These are phyloP conservation scores for Papilio helenus DNA, from an alignment of 1,140 invertebrate species.

Conservation along the genomic window DNA sequence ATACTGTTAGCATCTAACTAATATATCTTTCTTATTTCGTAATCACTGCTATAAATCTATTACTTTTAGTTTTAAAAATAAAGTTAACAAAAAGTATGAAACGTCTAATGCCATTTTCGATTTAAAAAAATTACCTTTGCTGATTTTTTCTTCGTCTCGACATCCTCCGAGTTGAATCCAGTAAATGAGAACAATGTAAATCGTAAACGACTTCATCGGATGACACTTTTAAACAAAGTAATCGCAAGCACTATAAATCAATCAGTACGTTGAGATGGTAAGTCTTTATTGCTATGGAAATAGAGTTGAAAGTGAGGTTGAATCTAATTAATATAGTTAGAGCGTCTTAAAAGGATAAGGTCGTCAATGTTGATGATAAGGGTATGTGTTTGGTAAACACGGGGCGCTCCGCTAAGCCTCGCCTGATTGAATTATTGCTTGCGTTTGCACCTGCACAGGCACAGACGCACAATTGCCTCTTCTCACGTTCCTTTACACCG, in stretches of 20 bases:
- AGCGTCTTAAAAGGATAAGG: conserved; percentile 54
- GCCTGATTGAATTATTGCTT: conserved; percentile 80
- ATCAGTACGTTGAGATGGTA: conserved; percentile 6
- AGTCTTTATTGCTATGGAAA: conserved; percentile 37
- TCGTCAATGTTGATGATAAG: conserved; percentile 57
- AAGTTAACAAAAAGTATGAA: conserved; percentile 17
- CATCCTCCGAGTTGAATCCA: conserved; percentile 47
- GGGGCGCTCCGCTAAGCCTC: conserved; percentile 68
- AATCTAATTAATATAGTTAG: conserved; percentile 55
- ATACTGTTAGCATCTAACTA: conserved; percentile 52
- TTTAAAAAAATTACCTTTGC: conserved; percentile 61
- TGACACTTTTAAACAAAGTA: conserved; percentile 36
- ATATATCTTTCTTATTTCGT: conserved; percentile 47
- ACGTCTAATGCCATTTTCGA: conserved; percentile 13
- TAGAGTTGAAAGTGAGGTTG: conserved; percentile 45
- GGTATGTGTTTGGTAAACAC: conserved; percentile 76
- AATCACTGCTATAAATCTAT: conserved; percentile 14
- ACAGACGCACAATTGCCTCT: conserved; percentile 39
- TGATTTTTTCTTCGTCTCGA: conserved; percentile 75
- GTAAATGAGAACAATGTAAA: conserved; percentile 39
- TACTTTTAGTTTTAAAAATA: conserved; percentile 10
- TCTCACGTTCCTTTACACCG: conserved; percentile 58
- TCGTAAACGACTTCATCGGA: conserved; percentile 46
- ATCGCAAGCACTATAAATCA: conserved; percentile 29
- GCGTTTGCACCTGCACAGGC: conserved; percentile 60